These are phyloP conservation scores for Sarcophaga carnaria DNA, from an alignment of 2,888 invertebrate species.

Conservation along the genomic window DNA sequence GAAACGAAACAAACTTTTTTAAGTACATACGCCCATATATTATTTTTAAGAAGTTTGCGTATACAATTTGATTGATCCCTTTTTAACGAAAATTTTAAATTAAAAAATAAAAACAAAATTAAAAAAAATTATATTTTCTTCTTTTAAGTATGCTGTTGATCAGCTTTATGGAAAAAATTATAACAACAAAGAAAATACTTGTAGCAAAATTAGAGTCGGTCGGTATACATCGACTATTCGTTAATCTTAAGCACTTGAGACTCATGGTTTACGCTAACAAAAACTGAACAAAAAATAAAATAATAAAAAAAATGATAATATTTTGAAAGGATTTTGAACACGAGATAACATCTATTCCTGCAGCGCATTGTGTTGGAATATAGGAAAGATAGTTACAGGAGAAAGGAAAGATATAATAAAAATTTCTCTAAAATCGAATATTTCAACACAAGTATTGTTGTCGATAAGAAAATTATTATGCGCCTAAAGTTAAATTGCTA, in stretches of 20 bases:
- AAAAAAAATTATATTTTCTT: constrained; percentile 19
- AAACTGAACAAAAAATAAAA: not conserved
- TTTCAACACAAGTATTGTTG: too few relatives aligned
- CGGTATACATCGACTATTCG: not conserved
- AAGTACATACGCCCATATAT: not conserved
- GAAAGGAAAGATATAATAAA: too few relatives aligned
- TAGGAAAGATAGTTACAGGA: too few relatives aligned
- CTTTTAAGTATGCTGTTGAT: constrained; percentile 64
- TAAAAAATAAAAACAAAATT: constrained; percentile 32
- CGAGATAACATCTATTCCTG: too few relatives aligned
- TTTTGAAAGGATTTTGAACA: too few relatives aligned
- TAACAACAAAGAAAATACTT: constrained; percentile 13
- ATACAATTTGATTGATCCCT: constrained; percentile 65
- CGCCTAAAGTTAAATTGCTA: too few relatives aligned
- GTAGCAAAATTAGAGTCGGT: not conserved
- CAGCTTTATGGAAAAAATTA: constrained; percentile 58
- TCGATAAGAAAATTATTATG: too few relatives aligned
- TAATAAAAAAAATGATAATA: too few relatives aligned
- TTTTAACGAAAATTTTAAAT: constrained; percentile 34
- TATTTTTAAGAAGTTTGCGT: constrained; percentile 58
- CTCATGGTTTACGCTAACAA: not conserved
- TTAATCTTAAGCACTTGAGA: not conserved
- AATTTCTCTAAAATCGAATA: too few relatives aligned
- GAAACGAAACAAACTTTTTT: constrained; percentile 11
- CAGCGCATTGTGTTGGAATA: too few relatives aligned